Base-by-base conservation (phyloP, 2,888 invertebrate genomes). In the Calameuta filiformis region DNA sequence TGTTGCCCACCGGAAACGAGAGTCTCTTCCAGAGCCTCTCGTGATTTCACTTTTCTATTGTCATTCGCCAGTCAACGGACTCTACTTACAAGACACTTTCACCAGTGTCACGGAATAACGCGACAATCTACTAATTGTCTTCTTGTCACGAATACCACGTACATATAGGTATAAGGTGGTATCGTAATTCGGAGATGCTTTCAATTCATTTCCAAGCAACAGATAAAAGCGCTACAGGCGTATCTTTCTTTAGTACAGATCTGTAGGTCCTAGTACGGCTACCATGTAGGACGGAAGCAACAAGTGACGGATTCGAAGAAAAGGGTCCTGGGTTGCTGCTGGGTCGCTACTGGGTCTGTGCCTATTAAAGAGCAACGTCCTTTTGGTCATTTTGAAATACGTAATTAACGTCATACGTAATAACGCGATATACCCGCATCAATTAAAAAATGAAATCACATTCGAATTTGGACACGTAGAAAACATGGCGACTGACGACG, bases 1-100 rank as follows among this genome's bases (percentile, higher is more conserved):
- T 56, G 23, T 56, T 23, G 23, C 23, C 56, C 23, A 56, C 15
- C 56, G 56, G 56, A 56, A 56, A 56, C 56, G 56, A 56, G 56
- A 56, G 56, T 56, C 56, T 56, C 56, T 15, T 40, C 40, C 4
- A 1, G 75, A 75, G 69, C 35, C 69, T 77, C 73, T 74, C 77
- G 80, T 34, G 84, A 85, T 87, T 88, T 88, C 87, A 87, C 88
- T 87, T 87, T 86, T 86, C 85, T 79, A 87, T 87, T 85, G 87
- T 87, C 83, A 82, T 82, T 80, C 73, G 35, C 37, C 74, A 79
- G 77, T 81, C 71, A 77, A 79, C 79, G 69, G 79, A 75, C 77
- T 79, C 75, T 78, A 76, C 78, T 77, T 77, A 76, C 75, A 77
- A 80, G 80, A 75, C 76, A 87, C 86, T 88, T 88, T 88, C 88